Evolutionary conservation across 2,113 vertebrate species (phyloP), one percentile per base, ranked within the genome.

Genomic region (Equus quagga): DNA sequence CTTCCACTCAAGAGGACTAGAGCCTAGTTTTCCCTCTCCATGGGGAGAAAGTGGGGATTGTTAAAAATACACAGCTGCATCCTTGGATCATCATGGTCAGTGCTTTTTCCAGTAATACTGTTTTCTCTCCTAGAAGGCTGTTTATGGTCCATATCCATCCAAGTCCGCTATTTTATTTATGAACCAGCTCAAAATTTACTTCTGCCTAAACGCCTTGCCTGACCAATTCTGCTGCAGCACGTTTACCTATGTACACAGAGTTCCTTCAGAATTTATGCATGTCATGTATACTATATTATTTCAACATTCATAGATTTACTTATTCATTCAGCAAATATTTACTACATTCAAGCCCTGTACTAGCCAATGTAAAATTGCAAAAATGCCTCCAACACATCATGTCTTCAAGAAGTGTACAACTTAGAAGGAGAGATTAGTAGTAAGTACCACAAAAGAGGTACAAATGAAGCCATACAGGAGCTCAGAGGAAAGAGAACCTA

Each of bases 221-320:
- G 41, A 89, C 5, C 19, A 92, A 15, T 84, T 83, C 17, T 0
- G 60, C 12, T 84, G 18, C 14, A 67, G 14, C 44, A 23, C 83
- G 44, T 78, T 86, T 31, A 41, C 41, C 33, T 70, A 14, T 28
- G 6, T 17, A 65, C 1, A 18, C 36, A 83, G 33, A 65, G 17
- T 33, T 73, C n/a, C 26, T 79, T 75, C 56, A 54, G 2, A 24
- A 90, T 85, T 80, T 67, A 49, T 83, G 3, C 65, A 23, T 24
- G 36, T 58, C n/a, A 95, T 26, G 21, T 18, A 6, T 31, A 76
- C 12, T 46, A 8, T 86, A 67, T 84, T 78, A 86, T 69, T 95
- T 94, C 44, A 95, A 51, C 36, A 81, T 54, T 92, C 41, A 58
- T 41, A 58, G 36, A 86, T 76, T 91, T 93, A 33, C 62, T 81